Evolutionary conservation across 2,888 invertebrate species (phyloP).

Genomic region (Macaria liturata): DNA sequence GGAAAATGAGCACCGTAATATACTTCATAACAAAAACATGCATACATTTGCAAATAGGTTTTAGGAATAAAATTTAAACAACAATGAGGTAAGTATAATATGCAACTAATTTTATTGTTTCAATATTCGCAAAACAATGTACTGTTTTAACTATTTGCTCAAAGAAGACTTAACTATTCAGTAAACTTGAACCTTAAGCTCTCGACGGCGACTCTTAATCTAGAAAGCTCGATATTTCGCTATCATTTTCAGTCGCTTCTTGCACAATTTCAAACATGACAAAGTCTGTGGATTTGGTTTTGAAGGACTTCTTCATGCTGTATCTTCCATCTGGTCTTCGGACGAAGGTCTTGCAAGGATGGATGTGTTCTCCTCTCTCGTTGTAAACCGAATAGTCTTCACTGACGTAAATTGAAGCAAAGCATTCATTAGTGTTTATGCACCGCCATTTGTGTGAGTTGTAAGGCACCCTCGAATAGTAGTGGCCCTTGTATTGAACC

Average conservation of each 20-base stretch:
- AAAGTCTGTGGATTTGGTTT: constrained; percentile 37
- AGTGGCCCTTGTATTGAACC: constrained; percentile 56
- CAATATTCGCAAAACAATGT: too few species aligned
- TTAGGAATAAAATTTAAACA: too few species aligned
- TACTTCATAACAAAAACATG: too few species aligned
- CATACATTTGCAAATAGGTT: too few species aligned
- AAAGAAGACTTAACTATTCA: too few species aligned
- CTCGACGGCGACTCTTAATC: background rate
- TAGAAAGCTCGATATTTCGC: too few species aligned
- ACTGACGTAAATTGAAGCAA: constrained; percentile 44
- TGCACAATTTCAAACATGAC: constrained; percentile 37
- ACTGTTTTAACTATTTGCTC: too few species aligned
- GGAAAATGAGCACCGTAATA: too few species aligned
- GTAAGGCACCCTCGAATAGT: constrained; percentile 55
- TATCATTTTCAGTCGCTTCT: constrained; percentile 14
- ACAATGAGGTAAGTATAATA: too few species aligned
- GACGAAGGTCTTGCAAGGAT: constrained; percentile 45
- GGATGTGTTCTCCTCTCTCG: constrained; percentile 50
- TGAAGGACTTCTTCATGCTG: constrained; percentile 34
- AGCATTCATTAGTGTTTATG: constrained; percentile 56
- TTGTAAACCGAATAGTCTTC: constrained; percentile 46
- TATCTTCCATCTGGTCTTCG: constrained; percentile 45
- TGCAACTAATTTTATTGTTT: too few species aligned
- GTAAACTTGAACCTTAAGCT: too few species aligned
- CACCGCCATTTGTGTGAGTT: constrained; percentile 57